Conservation (phyloP, 2,113 vertebrate species). For the Diadophis punctatus region DNA sequence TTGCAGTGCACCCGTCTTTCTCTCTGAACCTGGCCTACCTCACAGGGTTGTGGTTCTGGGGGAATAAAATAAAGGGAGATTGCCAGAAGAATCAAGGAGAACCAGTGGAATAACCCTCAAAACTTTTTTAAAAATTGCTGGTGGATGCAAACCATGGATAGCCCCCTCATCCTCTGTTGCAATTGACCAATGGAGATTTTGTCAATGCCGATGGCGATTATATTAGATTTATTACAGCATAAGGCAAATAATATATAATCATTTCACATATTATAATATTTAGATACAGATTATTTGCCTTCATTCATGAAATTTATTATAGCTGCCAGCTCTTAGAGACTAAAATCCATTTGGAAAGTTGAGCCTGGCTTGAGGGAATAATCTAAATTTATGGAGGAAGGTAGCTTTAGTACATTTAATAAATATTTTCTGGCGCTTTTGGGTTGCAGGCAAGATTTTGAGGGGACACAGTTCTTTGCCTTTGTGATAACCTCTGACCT, state of each 20-base stretch:
- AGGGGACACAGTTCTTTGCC: not conserved
- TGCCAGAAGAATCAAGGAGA: not conserved
- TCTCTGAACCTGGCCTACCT: not conserved
- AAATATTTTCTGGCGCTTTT: not conserved
- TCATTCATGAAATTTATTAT: not conserved
- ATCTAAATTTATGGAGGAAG: not conserved
- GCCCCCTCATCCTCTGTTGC: not conserved
- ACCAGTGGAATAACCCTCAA: not conserved
- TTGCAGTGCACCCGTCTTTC: too few species aligned
- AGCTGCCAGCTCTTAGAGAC: not conserved
- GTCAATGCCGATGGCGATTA: not conserved
- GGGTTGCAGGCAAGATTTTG: not conserved
- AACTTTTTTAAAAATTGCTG: not conserved
- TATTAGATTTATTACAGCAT: not conserved
- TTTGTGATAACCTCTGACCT: not conserved
- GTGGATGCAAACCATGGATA: not conserved
- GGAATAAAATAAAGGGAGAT: not conserved
- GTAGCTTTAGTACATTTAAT: not conserved
- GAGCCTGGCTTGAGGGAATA: not conserved
- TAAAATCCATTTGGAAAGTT: not conserved
- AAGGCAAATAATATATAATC: not conserved
- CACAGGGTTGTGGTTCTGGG: not conserved
- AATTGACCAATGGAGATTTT: not conserved
- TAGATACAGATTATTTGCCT: not conserved
- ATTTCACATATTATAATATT: not conserved